Conservation (phyloP, 1,140 invertebrate species). For the Procambarus virginalis region DNA sequence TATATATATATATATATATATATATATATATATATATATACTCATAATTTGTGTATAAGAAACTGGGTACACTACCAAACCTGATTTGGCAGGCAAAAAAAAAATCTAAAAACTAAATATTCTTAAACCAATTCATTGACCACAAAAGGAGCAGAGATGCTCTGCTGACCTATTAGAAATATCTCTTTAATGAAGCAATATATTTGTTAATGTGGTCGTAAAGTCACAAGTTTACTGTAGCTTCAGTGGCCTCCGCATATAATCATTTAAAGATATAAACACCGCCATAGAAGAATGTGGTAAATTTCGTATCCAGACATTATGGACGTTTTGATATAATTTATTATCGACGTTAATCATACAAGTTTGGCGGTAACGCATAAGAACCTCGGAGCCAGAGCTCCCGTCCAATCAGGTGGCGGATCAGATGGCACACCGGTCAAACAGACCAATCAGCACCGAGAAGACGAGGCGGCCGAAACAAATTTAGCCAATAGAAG, state of each 20-base stretch:
- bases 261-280: slow-evolving; percentile 57
- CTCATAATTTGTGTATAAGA: too few species aligned
- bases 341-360: slow-evolving; percentile 37
- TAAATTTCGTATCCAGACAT: slow-evolving; percentile 39
- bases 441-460: slow-evolving; percentile 43
- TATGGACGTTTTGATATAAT: slow-evolving; percentile 41
- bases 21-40: too few species aligned
- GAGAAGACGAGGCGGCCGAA: slow-evolving; percentile 7
- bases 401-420: slow-evolving; percentile 18
- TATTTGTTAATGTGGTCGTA: slow-evolving; percentile 44
- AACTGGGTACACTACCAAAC: too few species aligned
- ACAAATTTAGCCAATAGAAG: slow-evolving; percentile 23
- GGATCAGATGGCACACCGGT: slow-evolving; percentile 25
- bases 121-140: background rate
- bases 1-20: too few species aligned
- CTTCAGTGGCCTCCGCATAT: slow-evolving; percentile 27
- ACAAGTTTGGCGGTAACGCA: background rate
- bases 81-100: too few species aligned
- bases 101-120: too few species aligned
- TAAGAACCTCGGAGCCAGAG: background rate
- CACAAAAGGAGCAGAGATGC: background rate
- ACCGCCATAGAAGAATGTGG: slow-evolving; percentile 47
- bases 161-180: slow-evolving; percentile 25
- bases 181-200: slow-evolving; percentile 52
- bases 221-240: slow-evolving; percentile 37